Percentiles rank a stretch among this genome's conserved stretches.
phyloP scores from a whole-genome alignment of 2,797 vertebrate genomes.

The Melanotaenia parkinsoni region DNA sequence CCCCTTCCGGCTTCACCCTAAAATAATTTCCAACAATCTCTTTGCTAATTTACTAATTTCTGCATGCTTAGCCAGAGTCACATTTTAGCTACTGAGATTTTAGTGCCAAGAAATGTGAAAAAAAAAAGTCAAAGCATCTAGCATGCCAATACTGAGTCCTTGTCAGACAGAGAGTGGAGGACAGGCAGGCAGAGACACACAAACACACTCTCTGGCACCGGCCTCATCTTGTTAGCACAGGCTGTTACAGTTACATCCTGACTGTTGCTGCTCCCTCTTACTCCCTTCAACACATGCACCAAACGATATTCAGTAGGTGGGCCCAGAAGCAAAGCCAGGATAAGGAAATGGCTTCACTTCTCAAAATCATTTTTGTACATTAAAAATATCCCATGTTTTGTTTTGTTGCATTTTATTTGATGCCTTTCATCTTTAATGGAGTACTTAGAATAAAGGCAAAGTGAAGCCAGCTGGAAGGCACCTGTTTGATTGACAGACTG shows the following conservation, averaged over 20 bases:
- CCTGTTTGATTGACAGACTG: slow-evolving; percentile 9
- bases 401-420: slow-evolving; percentile 4
- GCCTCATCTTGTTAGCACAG: slow-evolving; percentile 54
- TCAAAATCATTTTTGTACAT: slow-evolving; percentile 34
- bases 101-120: slow-evolving; percentile 25
- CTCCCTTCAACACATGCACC: neutral
- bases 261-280: slow-evolving; percentile 26
- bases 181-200: slow-evolving; percentile 42
- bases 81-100: slow-evolving; percentile 47
- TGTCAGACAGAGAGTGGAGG: slow-evolving; percentile 51
- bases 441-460: neutral
- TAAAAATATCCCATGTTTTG: slow-evolving; percentile 9
- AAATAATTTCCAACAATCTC: slow-evolving; percentile 50
- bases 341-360: slow-evolving; percentile 25
- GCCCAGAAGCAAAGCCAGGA: slow-evolving; percentile 6
- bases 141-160: slow-evolving; percentile 54
- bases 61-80: slow-evolving; percentile 32
- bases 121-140: slow-evolving; percentile 33
- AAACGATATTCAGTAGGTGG: slow-evolving; percentile 32
- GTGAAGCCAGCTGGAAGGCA: slow-evolving; percentile 8
- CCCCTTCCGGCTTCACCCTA: slow-evolving; percentile 18
- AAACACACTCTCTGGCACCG: slow-evolving; percentile 53
- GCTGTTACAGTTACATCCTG: slow-evolving; percentile 57
- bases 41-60: slow-evolving; percentile 51
- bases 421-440: slow-evolving; percentile 21